These are phyloP conservation scores for Plebejus argus DNA, from an alignment of 2,888 invertebrate species.

Conservation along the genomic window DNA sequence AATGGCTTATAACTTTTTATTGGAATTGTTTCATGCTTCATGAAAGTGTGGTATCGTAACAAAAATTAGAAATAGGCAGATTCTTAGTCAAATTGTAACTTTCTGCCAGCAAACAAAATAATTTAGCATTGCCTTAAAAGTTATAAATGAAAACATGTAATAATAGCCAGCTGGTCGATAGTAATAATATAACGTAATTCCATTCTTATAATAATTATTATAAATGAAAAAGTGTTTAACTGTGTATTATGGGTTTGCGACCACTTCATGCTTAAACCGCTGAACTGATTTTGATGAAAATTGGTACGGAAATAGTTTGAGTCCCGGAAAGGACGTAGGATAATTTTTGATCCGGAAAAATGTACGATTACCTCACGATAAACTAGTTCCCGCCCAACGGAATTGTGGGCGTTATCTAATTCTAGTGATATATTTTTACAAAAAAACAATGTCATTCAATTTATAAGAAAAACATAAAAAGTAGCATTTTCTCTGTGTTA, in stretches of 20 bases:
- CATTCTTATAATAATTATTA: no score
- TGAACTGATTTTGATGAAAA: no score
- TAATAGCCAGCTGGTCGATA: no score
- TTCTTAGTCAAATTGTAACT: background rate
- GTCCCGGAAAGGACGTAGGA: no score
- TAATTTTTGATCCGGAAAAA: background rate
- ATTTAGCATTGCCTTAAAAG: background rate
- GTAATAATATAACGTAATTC: no score
- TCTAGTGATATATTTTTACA: no score
- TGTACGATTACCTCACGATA: background rate
- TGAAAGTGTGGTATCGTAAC: background rate
- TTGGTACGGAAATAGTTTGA: no score
- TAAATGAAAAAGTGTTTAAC: no score
- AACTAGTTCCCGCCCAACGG: background rate
- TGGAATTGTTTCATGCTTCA: background rate
- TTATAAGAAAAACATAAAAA: background rate
- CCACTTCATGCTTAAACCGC: no score
- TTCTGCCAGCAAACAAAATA: no score
- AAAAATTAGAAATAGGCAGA: background rate
- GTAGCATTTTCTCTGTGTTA: background rate
- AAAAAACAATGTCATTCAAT: no score
- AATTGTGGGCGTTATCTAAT: background rate
- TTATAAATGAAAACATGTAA: background rate
- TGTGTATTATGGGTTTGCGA: no score
- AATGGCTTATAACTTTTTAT: background rate